Evolutionary conservation across 2,888 invertebrate genomes (phyloP).

Genomic region (Platycheirus albimanus): DNA sequence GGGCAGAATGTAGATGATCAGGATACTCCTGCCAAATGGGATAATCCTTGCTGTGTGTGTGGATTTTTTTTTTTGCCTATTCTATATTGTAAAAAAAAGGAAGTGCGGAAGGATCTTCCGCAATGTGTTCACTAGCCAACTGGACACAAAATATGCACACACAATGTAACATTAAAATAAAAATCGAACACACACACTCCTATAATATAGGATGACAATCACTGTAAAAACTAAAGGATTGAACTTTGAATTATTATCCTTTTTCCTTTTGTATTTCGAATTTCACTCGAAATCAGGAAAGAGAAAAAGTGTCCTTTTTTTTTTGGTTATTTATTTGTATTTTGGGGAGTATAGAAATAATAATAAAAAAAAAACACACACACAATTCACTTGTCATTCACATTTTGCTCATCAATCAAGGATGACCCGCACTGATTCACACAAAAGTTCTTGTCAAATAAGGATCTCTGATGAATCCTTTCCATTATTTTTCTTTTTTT

Average conservation of each 20-base stretch:
- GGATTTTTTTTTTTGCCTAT: not conserved
- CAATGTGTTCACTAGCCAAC: constrained; percentile 71
- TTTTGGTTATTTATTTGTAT: constrained; percentile 7
- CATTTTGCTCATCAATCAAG: constrained; percentile 60
- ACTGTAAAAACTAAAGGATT: constrained; percentile 24
- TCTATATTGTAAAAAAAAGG: not conserved
- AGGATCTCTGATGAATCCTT: constrained; percentile 35
- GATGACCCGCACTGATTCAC: constrained; percentile 44
- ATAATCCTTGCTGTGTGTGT: constrained; percentile 60
- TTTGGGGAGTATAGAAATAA: constrained; percentile 1
- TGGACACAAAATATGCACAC: constrained; percentile 43
- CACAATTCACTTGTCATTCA: constrained; percentile 64
- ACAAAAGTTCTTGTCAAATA: constrained; percentile 48
- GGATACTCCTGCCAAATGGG: constrained; percentile 63
- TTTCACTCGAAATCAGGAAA: not conserved
- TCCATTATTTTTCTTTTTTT: constrained; percentile 32
- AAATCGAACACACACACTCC: constrained; percentile 22
- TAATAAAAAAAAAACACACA: constrained; percentile 22
- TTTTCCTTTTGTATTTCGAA: not conserved
- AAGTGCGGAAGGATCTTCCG: constrained; percentile 64
- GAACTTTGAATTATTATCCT: constrained; percentile 46
- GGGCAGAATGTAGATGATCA: constrained; percentile 39
- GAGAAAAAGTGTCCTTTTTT: constrained; percentile 26
- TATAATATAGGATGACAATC: constrained; percentile 44
- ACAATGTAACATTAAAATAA: constrained; percentile 25